phyloP scores from a whole-genome alignment of 2,797 vertebrate genomes.

The Pelodytes ibericus region DNA sequence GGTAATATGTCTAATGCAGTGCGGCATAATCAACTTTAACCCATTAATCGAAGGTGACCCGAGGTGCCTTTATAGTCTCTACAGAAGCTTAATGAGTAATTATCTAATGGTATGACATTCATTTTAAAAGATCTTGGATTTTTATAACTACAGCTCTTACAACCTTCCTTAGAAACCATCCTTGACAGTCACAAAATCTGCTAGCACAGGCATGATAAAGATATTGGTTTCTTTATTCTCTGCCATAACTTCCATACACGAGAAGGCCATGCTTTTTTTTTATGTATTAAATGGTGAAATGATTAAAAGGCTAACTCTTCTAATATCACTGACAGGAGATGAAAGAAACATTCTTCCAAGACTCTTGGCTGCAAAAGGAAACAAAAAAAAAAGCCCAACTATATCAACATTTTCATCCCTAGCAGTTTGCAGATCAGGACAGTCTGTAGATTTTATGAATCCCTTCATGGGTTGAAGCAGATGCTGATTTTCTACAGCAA shows the following conservation, averaged over 20 bases:
- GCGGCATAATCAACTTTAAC: slow-evolving; percentile 18
- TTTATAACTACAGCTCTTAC: background rate
- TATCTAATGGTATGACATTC: slow-evolving; percentile 7
- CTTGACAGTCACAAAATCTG: background rate
- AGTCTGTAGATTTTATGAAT: too few species aligned
- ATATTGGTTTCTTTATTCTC: background rate
- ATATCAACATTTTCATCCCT: background rate
- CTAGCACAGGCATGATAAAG: background rate
- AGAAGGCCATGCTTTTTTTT: background rate
- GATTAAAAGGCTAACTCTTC: background rate
- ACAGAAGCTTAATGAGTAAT: slow-evolving; percentile 1
- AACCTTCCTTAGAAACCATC: background rate
- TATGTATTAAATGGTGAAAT: background rate
- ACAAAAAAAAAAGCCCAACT: background rate
- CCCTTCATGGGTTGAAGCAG: too few species aligned
- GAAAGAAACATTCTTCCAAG: background rate
- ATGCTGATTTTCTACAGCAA: background rate
- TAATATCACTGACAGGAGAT: background rate
- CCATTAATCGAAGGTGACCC: slow-evolving; percentile 14
- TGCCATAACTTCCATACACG: background rate
- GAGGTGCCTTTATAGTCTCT: slow-evolving; percentile 9
- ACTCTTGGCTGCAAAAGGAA: background rate
- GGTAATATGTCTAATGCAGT: background rate
- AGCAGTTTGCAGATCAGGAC: too few species aligned
- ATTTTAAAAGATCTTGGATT: background rate